Evolutionary conservation across 1,140 invertebrate species (phyloP).

Genomic region (Rhopalosiphum padi): DNA sequence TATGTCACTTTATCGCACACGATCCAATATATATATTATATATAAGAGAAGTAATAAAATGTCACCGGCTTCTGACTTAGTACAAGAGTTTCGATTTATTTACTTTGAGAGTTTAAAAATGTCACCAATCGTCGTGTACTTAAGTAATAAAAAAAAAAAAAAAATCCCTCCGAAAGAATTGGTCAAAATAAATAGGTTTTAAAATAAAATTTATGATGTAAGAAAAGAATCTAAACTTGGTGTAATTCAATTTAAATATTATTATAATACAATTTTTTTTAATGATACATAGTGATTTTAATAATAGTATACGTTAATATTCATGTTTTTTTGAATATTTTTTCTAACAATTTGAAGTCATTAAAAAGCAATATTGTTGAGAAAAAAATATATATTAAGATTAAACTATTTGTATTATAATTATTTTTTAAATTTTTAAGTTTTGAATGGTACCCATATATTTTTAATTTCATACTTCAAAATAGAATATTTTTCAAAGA

Average conservation of each 20-base stretch:
- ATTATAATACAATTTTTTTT: not conserved
- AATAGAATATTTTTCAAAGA: not conserved
- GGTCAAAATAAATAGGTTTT: not conserved
- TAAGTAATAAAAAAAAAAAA: not conserved
- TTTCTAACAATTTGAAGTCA: too few relatives aligned
- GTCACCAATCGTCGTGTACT: not conserved
- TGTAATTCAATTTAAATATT: not conserved
- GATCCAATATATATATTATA: not conserved
- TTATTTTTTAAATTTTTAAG: not conserved
- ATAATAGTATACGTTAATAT: not conserved
- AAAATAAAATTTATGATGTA: not conserved
- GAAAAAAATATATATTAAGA: too few relatives aligned
- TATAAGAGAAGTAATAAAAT: not conserved
- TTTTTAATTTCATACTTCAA: not conserved
- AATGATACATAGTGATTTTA: not conserved
- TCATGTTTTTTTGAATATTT: not conserved
- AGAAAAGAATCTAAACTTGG: not conserved
- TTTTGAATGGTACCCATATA: not conserved
- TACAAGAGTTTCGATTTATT: slow-evolving; percentile 12
- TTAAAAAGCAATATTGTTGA: too few relatives aligned
- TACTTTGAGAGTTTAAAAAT: slow-evolving; percentile 2
- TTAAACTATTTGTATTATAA: too few relatives aligned
- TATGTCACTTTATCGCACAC: not conserved
- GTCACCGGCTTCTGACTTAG: not conserved
- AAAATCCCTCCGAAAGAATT: not conserved